Percentiles rank a stretch among this genome's conserved stretches.
phyloP scores from a whole-genome alignment of 2,113 vertebrate genomes.

The Vanacampus margaritifer region DNA sequence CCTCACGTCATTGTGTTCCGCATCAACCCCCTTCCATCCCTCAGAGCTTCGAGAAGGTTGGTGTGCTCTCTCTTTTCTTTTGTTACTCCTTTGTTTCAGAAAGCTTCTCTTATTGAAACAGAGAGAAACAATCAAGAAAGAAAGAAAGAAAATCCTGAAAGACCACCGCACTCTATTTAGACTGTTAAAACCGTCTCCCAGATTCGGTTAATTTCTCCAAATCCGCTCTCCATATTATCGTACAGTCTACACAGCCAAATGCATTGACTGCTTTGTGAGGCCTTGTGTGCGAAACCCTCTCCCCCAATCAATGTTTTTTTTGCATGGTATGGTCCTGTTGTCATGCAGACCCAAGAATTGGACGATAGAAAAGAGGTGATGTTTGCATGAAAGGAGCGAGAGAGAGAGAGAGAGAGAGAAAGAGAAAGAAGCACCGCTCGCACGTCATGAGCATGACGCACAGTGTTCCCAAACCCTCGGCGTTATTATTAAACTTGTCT shows the following conservation, averaged over 20 bases:
- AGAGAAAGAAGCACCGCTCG: conserved; percentile 65
- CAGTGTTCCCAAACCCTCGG: conserved; percentile 43
- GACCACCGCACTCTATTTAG: conserved; percentile 42
- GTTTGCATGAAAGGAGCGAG: conserved; percentile 67
- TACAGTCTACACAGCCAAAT: conserved; percentile 61
- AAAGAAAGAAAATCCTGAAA: conserved; percentile 16
- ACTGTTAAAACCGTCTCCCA: conserved; percentile 32
- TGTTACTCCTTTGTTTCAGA: conserved; percentile 73
- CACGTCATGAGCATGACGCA: conserved; percentile 62
- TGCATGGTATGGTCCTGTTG: conserved; percentile 74
- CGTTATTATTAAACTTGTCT: conserved; percentile 41
- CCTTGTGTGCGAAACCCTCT: conserved; percentile 85
- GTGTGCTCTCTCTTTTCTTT: conserved; percentile 98
- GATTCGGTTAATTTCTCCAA: conserved; percentile 48
- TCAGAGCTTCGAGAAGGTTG: conserved; percentile 99
- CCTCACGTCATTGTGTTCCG: conserved; percentile 99
- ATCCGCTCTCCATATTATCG: conserved; percentile 34
- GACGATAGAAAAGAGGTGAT: conserved; percentile 64
- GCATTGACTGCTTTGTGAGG: conserved; percentile 88
- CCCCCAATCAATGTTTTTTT: conserved; percentile 56
- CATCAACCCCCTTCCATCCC: conserved; percentile 99
- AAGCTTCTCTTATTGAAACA: conserved; percentile 67
- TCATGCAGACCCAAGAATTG: conserved; percentile 74
- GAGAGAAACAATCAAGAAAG: conserved; percentile 57
- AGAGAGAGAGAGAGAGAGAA: conserved; percentile 57